Conservation (phyloP, 2,113 vertebrate genomes). For the Corythaeola cristata region DNA sequence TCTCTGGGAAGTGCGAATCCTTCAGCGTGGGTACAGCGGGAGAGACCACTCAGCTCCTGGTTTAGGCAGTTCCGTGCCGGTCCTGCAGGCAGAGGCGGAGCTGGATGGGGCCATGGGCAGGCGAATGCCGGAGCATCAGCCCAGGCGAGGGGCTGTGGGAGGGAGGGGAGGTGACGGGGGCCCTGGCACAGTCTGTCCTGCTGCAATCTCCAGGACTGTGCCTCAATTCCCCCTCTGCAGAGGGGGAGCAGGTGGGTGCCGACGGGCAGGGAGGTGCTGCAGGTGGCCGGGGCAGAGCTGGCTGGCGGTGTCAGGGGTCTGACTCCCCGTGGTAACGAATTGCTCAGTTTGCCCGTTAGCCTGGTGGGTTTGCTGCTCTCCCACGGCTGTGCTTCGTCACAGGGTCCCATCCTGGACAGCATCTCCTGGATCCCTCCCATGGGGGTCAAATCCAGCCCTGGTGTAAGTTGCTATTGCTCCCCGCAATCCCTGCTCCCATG, state of each 20-base stretch:
- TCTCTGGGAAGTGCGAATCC: neutral
- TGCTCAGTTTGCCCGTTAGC: neutral
- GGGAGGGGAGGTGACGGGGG: neutral
- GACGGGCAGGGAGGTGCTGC: neutral
- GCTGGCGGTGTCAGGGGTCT: neutral
- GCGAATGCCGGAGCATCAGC: neutral
- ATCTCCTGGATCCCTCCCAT: neutral
- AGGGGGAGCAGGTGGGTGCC: neutral
- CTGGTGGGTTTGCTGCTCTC: neutral
- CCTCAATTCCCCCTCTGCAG: accelerated
- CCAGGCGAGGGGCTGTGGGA: accelerated
- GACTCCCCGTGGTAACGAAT: neutral
- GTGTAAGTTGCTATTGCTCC: neutral
- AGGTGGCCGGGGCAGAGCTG: neutral
- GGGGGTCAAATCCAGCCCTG: neutral
- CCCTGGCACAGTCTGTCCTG: neutral
- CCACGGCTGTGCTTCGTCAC: neutral
- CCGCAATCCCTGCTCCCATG: neutral
- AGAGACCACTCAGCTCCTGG: neutral
- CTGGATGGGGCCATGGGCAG: neutral
- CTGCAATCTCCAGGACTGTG: neutral
- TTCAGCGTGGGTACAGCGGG: neutral
- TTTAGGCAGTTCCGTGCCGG: neutral
- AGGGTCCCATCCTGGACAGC: neutral
- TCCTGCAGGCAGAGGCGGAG: neutral